phyloP scores from a whole-genome alignment of 2,888 invertebrate genomes.

The Uloborus plumipes region DNA sequence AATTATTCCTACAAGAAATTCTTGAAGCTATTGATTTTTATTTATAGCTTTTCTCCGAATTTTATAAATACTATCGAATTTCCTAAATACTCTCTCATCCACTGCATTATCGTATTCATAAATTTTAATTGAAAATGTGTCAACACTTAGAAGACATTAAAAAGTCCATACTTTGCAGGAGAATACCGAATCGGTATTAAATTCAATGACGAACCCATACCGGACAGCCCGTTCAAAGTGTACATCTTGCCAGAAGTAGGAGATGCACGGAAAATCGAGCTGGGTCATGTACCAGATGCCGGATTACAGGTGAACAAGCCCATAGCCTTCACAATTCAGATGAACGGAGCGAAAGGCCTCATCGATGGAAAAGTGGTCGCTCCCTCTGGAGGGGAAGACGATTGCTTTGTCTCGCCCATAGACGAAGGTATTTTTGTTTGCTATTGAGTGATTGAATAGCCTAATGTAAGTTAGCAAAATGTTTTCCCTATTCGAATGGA shows the following conservation, averaged over 20 bases:
- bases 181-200: slow-evolving; percentile 97
- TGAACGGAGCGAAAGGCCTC: slow-evolving; percentile 93
- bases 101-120: no score
- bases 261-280: slow-evolving; percentile 92
- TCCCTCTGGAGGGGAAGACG: slow-evolving; percentile 94
- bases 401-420: slow-evolving; percentile 96
- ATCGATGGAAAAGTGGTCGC: slow-evolving; percentile 75
- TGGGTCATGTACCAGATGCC: slow-evolving; percentile 89
- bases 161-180: slow-evolving; percentile 74
- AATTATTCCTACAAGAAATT: no score
- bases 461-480: no score
- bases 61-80: no score
- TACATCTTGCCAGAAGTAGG: slow-evolving; percentile 93
- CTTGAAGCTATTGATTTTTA: no score
- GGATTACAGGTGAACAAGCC: slow-evolving; percentile 82
- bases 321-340: slow-evolving; percentile 94
- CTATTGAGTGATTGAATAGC: no score
- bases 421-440: slow-evolving; percentile 80
- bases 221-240: slow-evolving; percentile 97
- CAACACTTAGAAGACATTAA: no score
- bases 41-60: no score
- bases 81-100: no score
- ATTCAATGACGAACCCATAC: slow-evolving; percentile 99
- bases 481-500: no score
- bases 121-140: no score